These are phyloP conservation scores for Neocloeon triangulifer DNA, from an alignment of 1,140 invertebrate species.

Conservation along the genomic window DNA sequence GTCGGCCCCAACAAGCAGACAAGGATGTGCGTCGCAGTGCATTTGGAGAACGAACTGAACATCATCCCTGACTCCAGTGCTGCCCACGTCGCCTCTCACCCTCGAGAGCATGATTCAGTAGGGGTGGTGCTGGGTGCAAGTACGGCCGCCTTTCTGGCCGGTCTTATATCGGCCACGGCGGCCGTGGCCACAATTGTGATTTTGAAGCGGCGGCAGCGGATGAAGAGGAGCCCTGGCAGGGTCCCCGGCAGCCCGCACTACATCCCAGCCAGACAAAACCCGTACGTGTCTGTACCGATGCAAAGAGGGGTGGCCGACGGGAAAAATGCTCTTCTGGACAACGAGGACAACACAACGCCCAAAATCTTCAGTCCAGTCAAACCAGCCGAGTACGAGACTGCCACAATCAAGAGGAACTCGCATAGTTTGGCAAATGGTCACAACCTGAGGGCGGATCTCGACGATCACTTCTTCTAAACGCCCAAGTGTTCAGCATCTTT, in stretches of 20 bases:
- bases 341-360: conserved; percentile 1
- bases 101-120: not conserved
- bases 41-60: not conserved
- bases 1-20: conserved; percentile 36
- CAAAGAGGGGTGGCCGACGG: conserved; percentile 32
- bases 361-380: conserved; percentile 12
- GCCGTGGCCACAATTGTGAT: not conserved
- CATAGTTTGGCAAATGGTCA: conserved; percentile 24
- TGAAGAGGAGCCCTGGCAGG: conserved; percentile 9
- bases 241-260: conserved; percentile 51
- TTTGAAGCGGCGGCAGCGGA: not conserved
- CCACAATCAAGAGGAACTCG: conserved; percentile 54
- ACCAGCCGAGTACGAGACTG: conserved; percentile 48
- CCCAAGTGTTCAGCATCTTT: too few species aligned
- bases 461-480: conserved; percentile 27
- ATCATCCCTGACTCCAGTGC: not conserved
- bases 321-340: conserved; percentile 10
- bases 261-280: conserved; percentile 52
- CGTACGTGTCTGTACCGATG: conserved; percentile 50
- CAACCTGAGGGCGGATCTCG: conserved; percentile 27
- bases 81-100: not conserved
- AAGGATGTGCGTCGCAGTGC: conserved; percentile 25
- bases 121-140: not conserved
- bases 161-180: not conserved
- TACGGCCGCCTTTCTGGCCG: not conserved